Evolutionary conservation across 2,113 vertebrate genomes (phyloP), one percentile per base, ranked within the genome.

Genomic region (Pyxicephalus adspersus): DNA sequence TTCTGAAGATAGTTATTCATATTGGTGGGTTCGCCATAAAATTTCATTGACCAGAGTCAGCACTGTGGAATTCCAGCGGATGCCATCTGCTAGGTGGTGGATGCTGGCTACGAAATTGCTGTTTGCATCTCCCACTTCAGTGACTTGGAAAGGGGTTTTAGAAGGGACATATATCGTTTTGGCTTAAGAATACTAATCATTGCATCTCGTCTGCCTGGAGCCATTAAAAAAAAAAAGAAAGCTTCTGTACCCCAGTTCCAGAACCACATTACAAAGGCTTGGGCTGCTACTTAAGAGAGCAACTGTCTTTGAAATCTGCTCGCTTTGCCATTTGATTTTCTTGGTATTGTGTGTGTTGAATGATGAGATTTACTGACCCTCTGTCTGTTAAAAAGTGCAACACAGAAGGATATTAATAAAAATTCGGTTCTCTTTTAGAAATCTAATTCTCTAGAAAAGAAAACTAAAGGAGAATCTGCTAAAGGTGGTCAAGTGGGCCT

Each of bases 71-170:
- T 94, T 92, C 87, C 91, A 94, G 90, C 89, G 91, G 90, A 87
- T 90, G 89, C 95, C 95, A 96, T 95, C 95, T 96, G 95, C 92
- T 93, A 92, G 87, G 90, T 91, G 89, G 87, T 87, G 87, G 84
- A 86, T 88, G 87, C 85, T 88, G 92, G 87, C 90, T 25, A 65
- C 83, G 83, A 83, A 86, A 87, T 87, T 81, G 71, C 89, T 85
- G 73, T 85, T 84, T 60, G 85, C 76, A 88, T 91, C 89, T 90
- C 88, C 86, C 91, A 91, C 90, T 92, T 90, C 91, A 92, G 77
- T 91, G 92, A 94, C 85, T 91, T 83, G 88, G 90, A 92, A 91
- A 87, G 29, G 55, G 84, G 88, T 90, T 88, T 87, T 89, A 87
- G 87, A 85, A 86, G 89, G 84, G 38, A 45, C 38, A 84, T 85